Conservation (phyloP, 2,113 vertebrate genomes). For the Atrichornis clamosus region DNA sequence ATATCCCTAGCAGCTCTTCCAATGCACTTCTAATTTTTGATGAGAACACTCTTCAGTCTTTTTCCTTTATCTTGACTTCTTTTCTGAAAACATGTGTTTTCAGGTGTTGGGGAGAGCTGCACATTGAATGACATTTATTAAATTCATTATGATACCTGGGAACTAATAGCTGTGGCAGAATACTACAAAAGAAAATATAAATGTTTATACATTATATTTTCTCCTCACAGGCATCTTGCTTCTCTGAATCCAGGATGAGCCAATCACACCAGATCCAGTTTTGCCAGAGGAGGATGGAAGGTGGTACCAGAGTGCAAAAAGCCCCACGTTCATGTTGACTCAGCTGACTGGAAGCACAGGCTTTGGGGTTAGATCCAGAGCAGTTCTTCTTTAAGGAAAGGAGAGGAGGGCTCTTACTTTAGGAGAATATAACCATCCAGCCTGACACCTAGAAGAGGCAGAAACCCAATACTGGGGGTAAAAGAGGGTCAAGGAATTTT, state of each 20-base stretch:
- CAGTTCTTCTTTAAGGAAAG: neutral
- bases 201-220: neutral
- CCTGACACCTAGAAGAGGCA: neutral
- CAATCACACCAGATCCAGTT: neutral
- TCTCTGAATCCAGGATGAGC: conserved; percentile 30
- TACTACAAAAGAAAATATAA: neutral
- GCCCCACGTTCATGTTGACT: rapidly evolving
- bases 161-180: neutral
- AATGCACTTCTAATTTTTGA: neutral
- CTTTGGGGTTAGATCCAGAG: neutral
- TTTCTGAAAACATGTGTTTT: neutral
- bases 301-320: neutral
- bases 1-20: neutral
- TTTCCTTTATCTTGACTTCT: neutral
- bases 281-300: neutral
- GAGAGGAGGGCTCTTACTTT: neutral
- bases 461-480: neutral
- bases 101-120: neutral
- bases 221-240: conserved; percentile 20
- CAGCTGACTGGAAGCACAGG: neutral
- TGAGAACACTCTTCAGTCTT: neutral
- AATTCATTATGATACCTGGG: neutral
- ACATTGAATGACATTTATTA: neutral
- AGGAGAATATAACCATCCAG: neutral
- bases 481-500: neutral